These are phyloP conservation scores for Antedon bifida DNA, from an alignment of 35 echinoderm and acorn worm species.

Conservation along the genomic window DNA sequence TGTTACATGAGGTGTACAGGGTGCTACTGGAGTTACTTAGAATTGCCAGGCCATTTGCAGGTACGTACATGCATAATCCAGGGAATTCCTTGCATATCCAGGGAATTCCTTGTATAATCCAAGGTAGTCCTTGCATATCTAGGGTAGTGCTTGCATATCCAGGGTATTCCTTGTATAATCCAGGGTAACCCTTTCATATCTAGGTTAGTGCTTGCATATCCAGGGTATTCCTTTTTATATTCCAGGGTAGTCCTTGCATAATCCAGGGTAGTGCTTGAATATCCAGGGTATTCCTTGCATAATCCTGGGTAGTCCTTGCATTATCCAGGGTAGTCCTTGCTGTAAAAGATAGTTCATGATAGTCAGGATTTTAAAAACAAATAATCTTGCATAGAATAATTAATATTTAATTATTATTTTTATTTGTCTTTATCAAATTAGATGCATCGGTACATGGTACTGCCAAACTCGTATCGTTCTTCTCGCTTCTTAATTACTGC, in stretches of 20 bases:
- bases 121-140: background rate
- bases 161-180: background rate
- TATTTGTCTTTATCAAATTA: background rate
- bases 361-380: background rate
- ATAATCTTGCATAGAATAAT: background rate
- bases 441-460: conserved; percentile 29
- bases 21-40: conserved; percentile 43
- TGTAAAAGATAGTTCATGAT: no score
- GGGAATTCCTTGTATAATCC: background rate
- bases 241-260: no score
- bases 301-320: no score
- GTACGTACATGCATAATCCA: conserved; percentile 19
- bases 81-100: no score
- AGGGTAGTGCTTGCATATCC: no score
- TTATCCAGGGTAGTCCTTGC: no score
- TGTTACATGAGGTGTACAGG: conserved; percentile 58
- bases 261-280: no score
- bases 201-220: no score
- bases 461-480: conserved; percentile 60
- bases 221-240: background rate
- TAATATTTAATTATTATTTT: no score
- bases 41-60: conserved; percentile 62
- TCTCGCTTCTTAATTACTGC: conserved; percentile 62
- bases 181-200: background rate
- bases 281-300: no score